Evolutionary conservation across 2,797 vertebrate genomes (phyloP), one percentile per base, ranked within the genome.

Genomic region (Mus minutoides): DNA sequence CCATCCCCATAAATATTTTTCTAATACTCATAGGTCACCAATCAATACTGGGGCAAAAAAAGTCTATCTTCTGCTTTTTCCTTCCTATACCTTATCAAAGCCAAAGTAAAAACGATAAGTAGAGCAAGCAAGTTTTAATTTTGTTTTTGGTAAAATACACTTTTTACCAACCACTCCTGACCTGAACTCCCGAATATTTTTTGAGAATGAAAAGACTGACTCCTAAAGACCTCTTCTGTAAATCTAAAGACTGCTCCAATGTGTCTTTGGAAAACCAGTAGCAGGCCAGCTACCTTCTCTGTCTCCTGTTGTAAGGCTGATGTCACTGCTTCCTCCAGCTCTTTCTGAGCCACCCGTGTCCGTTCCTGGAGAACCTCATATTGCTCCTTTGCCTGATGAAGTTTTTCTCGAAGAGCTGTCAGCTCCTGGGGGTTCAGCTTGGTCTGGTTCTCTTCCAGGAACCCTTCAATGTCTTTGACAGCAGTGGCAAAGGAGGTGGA

Each of bases 241-340:
- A 94, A 6, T 77, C 40, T 83, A 75, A 79, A 79, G 40, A 34
- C 1, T 71, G 11, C 31, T 31, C 24, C 73, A 64, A 78, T 43
- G 56, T 90, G 21, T 43, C 90, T 93, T 89, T 64, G 56, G 31
- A 82, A 94, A 96, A 90, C 52, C 2, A 82, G 17, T 0, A 93
- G 84, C 43, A 89, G 8, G 34, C n/a, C 86, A 69, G 0, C 97
- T 97, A 99, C 99, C 99, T 99, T 99, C 88, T 99, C 99, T 0
- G 99, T 99, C 98, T 99, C 99, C 96, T 99, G 99, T 92, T 99
- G 99, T 19, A 99, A 98, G 0, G 99, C 99, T 71, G 99, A 98
- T 83, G 94, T 99, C 97, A 99, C 99, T 10, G 99, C 98, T 0
- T 97, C 98, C 97, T 99, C 99, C 93, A 99, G 96, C 94, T 99